A percentile compares a stretch with the other conserved stretches of the same genome.
These are phyloP conservation scores for Cisticola juncidis DNA, from an alignment of 2,113 vertebrate genomes.

Conservation along the genomic window DNA sequence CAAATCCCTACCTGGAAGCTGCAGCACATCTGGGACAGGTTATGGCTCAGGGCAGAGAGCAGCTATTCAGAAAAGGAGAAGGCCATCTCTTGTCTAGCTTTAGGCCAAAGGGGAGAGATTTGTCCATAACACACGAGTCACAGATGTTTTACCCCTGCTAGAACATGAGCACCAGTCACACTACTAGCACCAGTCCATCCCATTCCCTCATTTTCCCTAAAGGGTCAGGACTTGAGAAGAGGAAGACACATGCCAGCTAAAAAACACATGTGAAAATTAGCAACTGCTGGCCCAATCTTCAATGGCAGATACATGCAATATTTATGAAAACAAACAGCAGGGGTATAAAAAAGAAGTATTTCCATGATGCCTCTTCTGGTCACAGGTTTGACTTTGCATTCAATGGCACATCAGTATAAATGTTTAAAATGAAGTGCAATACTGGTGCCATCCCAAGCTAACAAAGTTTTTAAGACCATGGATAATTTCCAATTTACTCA, in stretches of 20 bases:
- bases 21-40: background rate
- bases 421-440: background rate
- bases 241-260: background rate
- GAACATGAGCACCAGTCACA: background rate
- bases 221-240: background rate
- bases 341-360: background rate
- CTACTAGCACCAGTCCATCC: background rate
- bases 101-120: background rate
- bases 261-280: background rate
- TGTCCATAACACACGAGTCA: background rate
- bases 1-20: background rate
- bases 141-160: accelerated
- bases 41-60: background rate
- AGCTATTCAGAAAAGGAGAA: background rate
- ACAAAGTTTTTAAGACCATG: background rate
- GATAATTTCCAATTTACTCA: background rate
- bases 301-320: background rate
- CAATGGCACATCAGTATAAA: background rate
- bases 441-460: background rate
- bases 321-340: accelerated
- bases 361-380: background rate
- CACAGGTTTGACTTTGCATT: background rate
- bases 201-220: background rate
- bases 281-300: background rate
- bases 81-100: background rate